Conservation (phyloP, 2,888 invertebrate species). For the Plagodis pulveraria region DNA sequence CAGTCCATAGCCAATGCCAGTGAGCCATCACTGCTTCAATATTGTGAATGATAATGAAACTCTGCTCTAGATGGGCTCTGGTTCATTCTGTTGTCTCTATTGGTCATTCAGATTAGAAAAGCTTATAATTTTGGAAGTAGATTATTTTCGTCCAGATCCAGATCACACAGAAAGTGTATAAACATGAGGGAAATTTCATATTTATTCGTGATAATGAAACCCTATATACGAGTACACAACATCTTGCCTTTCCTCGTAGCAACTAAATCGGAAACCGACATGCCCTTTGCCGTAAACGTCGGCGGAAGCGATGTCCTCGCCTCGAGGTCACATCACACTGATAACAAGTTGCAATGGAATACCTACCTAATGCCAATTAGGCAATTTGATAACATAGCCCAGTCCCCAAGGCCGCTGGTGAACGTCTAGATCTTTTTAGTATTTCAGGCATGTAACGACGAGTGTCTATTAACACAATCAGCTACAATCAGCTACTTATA, state of each 20-base stretch:
- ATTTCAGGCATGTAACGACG: neutral
- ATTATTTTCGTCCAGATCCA: too few relatives aligned
- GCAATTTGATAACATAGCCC: conserved; percentile 6
- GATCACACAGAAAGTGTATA: too few relatives aligned
- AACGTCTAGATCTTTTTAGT: conserved; percentile 5
- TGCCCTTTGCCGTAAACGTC: conserved; percentile 2
- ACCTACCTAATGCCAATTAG: conserved; percentile 2
- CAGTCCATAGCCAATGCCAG: too few relatives aligned
- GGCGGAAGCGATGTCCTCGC: conserved; percentile 13
- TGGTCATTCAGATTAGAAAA: too few relatives aligned
- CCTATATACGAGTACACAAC: neutral
- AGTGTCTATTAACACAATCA: too few relatives aligned
- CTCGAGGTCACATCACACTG: conserved; percentile 1
- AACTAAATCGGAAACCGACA: conserved; percentile 2
- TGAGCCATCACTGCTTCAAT: too few relatives aligned
- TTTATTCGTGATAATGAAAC: neutral
- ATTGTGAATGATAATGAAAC: too few relatives aligned
- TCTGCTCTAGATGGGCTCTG: too few relatives aligned
- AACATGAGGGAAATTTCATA: too few relatives aligned
- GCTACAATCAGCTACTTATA: too few relatives aligned
- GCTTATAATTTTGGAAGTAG: too few relatives aligned
- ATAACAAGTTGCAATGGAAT: conserved; percentile 8
- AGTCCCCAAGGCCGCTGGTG: neutral
- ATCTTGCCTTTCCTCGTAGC: neutral
- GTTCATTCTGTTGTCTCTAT: too few relatives aligned